These are phyloP conservation scores for Tuta absoluta DNA, from an alignment of 2,888 invertebrate genomes.

Conservation along the genomic window DNA sequence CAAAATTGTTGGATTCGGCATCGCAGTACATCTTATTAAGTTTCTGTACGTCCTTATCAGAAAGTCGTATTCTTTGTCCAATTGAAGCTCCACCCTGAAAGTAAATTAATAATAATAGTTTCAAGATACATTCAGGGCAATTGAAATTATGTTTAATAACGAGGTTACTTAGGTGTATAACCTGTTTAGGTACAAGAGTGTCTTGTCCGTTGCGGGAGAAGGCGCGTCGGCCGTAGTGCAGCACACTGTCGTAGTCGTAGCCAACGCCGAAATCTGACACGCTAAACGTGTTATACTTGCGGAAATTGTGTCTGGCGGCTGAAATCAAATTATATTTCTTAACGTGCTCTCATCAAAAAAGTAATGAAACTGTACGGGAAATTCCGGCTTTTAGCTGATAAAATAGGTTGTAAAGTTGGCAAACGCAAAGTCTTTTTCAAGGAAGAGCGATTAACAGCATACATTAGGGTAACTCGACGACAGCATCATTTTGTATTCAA, in stretches of 20 bases:
- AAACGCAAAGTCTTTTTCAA: no score
- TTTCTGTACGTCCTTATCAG: conserved; percentile 80
- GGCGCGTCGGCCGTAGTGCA: conserved; percentile 87
- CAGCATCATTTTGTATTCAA: conserved; percentile 35
- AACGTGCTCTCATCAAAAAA: no score
- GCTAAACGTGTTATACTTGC: conserved; percentile 83
- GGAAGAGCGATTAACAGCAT: not conserved
- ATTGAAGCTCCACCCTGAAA: conserved; percentile 72
- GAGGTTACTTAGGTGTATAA: conserved; percentile 36
- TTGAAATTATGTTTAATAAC: no score
- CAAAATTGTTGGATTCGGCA: conserved; percentile 53
- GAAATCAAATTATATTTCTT: conserved; percentile 33
- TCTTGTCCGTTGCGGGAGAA: conserved; percentile 85
- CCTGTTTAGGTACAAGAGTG: conserved; percentile 84
- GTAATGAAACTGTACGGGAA: no score
- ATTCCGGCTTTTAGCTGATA: no score
- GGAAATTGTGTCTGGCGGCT: conserved; percentile 79
- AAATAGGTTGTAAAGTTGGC: no score
- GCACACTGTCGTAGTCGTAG: conserved; percentile 88
- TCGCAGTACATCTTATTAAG: conserved; percentile 82
- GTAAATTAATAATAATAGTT: not conserved
- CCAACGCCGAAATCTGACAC: conserved; percentile 85
- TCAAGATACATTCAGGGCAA: no score
- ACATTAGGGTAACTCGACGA: no score
- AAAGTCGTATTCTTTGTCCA: conserved; percentile 81